Conservation (phyloP, 1,140 invertebrate species). For the Cryptotermes secundus region DNA sequence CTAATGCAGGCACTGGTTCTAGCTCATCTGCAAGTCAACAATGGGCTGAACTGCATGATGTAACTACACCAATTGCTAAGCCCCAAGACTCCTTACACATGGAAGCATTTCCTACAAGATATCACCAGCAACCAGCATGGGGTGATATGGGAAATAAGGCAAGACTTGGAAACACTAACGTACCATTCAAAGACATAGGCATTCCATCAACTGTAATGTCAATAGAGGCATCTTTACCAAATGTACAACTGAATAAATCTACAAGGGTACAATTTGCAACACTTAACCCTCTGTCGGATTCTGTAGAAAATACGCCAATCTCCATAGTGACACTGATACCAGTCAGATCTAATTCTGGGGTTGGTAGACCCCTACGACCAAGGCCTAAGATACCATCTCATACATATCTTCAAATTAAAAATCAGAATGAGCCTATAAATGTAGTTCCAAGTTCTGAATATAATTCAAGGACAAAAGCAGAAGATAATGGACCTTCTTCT, state of each 20-base stretch:
- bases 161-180: not conserved
- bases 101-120: not conserved
- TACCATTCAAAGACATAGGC: not conserved
- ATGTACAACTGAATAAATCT: not conserved
- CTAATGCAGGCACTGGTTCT: not conserved
- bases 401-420: not conserved
- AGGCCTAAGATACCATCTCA: conserved; percentile 47
- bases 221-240: not conserved
- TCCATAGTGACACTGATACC: conserved; percentile 52
- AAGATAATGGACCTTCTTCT: not conserved
- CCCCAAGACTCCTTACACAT: not conserved
- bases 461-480: not conserved
- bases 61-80: not conserved
- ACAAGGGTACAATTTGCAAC: not conserved
- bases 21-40: not conserved
- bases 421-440: not conserved
- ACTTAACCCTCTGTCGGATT: not conserved
- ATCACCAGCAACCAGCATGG: not conserved
- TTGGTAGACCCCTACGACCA: conserved; percentile 55
- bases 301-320: not conserved
- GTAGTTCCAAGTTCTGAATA: not conserved
- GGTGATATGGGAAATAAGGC: not conserved
- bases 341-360: conserved; percentile 61
- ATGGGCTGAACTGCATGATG: not conserved
- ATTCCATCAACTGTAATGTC: not conserved